phyloP scores from a whole-genome alignment of 1,140 invertebrate species.

The Atta texana region DNA sequence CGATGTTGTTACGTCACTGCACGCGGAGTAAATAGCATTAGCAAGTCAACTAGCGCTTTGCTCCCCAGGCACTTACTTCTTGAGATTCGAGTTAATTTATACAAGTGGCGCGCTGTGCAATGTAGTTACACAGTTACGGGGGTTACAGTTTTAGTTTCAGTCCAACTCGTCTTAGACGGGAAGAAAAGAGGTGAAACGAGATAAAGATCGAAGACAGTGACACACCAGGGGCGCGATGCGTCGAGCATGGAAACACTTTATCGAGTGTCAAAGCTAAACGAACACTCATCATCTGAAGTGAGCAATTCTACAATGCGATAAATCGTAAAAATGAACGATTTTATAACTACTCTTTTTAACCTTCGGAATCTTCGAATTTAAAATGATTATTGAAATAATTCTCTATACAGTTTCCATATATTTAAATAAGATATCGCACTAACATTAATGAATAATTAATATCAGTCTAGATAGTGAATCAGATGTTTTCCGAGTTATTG shows the following conservation, averaged over 20 bases:
- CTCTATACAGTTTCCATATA: neutral
- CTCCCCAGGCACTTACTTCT: slow-evolving; percentile 82
- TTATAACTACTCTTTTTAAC: slow-evolving; percentile 7
- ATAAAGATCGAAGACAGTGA: neutral
- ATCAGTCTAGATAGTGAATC: slow-evolving; percentile 11
- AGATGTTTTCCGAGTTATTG: neutral
- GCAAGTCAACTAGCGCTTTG: slow-evolving; percentile 84
- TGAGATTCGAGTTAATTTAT: slow-evolving; percentile 85
- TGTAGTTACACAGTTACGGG: slow-evolving; percentile 81
- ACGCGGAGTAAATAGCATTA: slow-evolving; percentile 82
- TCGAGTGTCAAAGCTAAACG: slow-evolving; percentile 8
- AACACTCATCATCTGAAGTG: slow-evolving; percentile 20
- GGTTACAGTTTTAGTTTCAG: slow-evolving; percentile 80
- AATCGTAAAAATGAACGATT: neutral
- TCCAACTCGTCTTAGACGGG: slow-evolving; percentile 61
- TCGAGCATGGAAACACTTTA: neutral
- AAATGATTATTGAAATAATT: neutral
- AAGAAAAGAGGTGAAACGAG: slow-evolving; percentile 40
- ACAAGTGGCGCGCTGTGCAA: slow-evolving; percentile 81
- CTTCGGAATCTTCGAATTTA: neutral
- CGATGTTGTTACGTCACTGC: slow-evolving; percentile 69
- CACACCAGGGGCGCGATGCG: neutral
- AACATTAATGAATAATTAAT: neutral
- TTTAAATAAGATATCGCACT: neutral
- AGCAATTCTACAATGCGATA: slow-evolving; percentile 45